Percentiles rank a stretch among this genome's conserved stretches.
Conservation (phyloP, 2,797 vertebrate genomes). For the Erpetoichthys calabaricus region DNA sequence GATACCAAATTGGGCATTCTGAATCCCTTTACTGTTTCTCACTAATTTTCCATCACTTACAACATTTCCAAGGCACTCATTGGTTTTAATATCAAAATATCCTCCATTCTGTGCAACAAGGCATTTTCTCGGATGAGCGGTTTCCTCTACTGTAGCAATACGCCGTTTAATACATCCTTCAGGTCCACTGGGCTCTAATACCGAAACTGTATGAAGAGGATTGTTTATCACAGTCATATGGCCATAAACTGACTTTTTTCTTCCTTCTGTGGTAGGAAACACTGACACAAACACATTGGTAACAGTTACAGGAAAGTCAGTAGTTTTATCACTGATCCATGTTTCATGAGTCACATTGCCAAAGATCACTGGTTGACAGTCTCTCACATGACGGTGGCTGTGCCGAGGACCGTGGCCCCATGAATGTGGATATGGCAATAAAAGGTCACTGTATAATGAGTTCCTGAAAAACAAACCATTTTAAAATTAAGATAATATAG, state of each 20-base stretch:
- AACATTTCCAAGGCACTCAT: constrained; percentile 67
- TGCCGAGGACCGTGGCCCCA: constrained; percentile 44
- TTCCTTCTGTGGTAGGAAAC: constrained; percentile 7
- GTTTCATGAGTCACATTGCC: constrained; percentile 61
- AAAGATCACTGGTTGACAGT: constrained; percentile 48
- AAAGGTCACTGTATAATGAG: constrained; percentile 45
- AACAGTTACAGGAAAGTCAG: constrained; percentile 21
- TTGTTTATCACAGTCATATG: constrained; percentile 62
- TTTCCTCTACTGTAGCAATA: constrained; percentile 51
- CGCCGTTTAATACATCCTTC: constrained; percentile 50
- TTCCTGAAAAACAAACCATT: constrained; percentile 33
- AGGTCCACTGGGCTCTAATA: constrained; percentile 63
- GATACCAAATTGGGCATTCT: constrained; percentile 94
- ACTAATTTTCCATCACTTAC: constrained; percentile 65
- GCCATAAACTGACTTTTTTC: constrained; percentile 33
- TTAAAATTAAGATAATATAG: background rate
- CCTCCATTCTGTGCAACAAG: constrained; percentile 78
- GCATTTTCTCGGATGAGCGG: constrained; percentile 46
- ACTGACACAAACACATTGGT: constrained; percentile 54
- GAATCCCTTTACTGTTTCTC: constrained; percentile 56
- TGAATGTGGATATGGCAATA: constrained; percentile 51
- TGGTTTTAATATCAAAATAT: constrained; percentile 46
- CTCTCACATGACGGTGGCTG: constrained; percentile 50
- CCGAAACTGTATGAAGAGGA: constrained; percentile 62
- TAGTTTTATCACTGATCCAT: constrained; percentile 30